These are phyloP conservation scores for Istiophorus platypterus DNA, from an alignment of 2,113 vertebrate genomes.

Conservation along the genomic window DNA sequence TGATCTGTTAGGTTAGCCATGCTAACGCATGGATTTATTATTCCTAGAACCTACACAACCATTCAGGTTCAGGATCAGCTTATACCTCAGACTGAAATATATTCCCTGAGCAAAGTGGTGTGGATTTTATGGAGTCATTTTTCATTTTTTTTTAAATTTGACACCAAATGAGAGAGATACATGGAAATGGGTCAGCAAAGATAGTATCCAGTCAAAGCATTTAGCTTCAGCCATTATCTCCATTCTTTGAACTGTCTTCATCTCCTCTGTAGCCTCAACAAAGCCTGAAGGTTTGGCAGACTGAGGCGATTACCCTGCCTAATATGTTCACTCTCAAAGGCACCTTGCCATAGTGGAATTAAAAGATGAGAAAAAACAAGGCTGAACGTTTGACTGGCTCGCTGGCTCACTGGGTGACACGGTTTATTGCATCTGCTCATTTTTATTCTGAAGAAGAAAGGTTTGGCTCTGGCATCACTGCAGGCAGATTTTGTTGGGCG, in stretches of 20 bases:
- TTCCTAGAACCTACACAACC: conserved; percentile 57
- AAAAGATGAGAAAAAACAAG: conserved; percentile 31
- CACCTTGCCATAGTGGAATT: conserved; percentile 50
- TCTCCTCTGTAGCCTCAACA: conserved; percentile 34
- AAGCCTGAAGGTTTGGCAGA: conserved; percentile 54
- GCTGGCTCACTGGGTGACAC: background rate
- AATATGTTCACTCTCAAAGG: conserved; percentile 61
- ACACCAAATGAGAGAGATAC: conserved; percentile 23
- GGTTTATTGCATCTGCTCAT: conserved; percentile 28
- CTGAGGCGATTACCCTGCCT: conserved; percentile 47
- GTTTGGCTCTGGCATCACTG: conserved; percentile 20
- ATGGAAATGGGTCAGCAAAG: conserved; percentile 17
- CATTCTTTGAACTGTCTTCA: conserved; percentile 47
- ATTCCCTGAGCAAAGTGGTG: background rate
- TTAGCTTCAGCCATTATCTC: conserved; percentile 26
- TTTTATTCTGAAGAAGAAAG: conserved; percentile 23
- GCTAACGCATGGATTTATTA: conserved; percentile 42
- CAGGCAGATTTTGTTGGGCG: conserved; percentile 1
- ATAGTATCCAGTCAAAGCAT: conserved; percentile 32
- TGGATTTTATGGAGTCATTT: conserved; percentile 25
- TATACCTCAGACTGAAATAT: background rate
- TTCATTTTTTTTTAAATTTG: conserved; percentile 24
- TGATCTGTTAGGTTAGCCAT: conserved; percentile 59
- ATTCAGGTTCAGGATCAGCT: background rate
- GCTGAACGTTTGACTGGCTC: conserved; percentile 21